Conservation (phyloP, 2,113 vertebrate genomes). For the Alosa alosa region DNA sequence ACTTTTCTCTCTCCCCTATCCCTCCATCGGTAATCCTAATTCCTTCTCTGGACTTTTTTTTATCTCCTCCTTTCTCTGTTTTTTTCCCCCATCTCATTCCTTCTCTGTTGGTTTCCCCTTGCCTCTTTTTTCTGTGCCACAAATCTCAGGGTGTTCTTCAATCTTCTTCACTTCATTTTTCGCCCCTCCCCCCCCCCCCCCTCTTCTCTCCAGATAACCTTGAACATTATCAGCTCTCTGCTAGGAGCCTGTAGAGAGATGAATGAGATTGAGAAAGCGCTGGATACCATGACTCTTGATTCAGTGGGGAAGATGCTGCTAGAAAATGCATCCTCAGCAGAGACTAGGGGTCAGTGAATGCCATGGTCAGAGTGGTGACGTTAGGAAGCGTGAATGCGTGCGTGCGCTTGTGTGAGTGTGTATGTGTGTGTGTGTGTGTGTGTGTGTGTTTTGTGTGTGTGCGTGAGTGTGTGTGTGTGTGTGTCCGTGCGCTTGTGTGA, state of each 20-base stretch:
- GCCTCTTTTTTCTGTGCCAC: background rate
- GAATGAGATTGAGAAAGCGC: background rate
- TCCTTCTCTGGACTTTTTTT: no score
- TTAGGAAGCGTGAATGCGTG: background rate
- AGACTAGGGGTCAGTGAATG: no score
- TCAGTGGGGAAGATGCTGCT: background rate
- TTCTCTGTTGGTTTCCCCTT: background rate
- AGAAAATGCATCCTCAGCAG: background rate
- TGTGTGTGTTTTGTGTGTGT: no score
- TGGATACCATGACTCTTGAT: background rate
- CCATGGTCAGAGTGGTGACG: no score
- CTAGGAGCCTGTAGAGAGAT: background rate
- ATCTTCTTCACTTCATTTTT: no score
- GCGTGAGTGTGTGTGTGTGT: background rate
- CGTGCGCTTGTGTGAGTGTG: conserved; percentile 39
- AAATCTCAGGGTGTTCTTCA: no score
- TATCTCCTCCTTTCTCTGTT: no score
- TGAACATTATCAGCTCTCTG: background rate
- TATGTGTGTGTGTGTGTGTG: conserved; percentile 15
- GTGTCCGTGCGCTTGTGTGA: conserved; percentile 34
- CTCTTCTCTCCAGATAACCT: background rate
- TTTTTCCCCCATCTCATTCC: no score
- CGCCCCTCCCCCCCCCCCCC: background rate
- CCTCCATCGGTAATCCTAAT: no score
- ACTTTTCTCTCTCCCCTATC: no score